Conservation (phyloP, 2,888 invertebrate genomes). For the Chironomus riparius region DNA sequence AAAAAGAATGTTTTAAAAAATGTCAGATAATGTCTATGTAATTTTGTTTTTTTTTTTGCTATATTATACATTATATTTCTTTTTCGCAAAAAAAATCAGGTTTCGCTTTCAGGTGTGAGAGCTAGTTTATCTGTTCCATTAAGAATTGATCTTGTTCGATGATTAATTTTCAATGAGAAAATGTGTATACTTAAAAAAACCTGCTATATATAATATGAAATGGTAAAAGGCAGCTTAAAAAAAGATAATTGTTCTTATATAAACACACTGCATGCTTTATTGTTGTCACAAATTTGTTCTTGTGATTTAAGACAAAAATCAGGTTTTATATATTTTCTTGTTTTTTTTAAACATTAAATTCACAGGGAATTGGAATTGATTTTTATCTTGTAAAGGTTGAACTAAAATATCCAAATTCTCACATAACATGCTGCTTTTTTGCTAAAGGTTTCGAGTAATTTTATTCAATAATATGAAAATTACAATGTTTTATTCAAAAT, state of each 20-base stretch:
- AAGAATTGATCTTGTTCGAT: neutral
- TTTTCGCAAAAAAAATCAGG: neutral
- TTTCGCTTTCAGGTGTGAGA: neutral
- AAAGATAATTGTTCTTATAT: neutral
- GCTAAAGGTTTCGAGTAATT: too few relatives aligned
- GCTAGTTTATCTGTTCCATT: neutral
- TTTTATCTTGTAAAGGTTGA: too few relatives aligned
- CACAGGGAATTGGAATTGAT: too few relatives aligned
- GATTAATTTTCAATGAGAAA: neutral
- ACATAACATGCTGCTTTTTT: too few relatives aligned
- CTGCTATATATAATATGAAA: neutral
- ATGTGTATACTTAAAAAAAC: neutral
- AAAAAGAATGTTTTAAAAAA: neutral
- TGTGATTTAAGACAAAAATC: neutral
- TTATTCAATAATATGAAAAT: too few relatives aligned
- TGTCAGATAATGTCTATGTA: neutral
- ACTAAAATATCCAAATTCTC: too few relatives aligned
- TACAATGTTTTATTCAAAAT: too few relatives aligned
- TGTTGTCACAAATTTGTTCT: neutral
- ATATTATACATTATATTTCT: neutral
- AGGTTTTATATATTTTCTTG: neutral
- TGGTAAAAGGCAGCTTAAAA: neutral
- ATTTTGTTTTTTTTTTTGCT: neutral
- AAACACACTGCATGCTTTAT: neutral
- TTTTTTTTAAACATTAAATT: too few relatives aligned